Base-by-base conservation (phyloP, 2,113 vertebrate species). In the Zonotrichia leucophrys region DNA sequence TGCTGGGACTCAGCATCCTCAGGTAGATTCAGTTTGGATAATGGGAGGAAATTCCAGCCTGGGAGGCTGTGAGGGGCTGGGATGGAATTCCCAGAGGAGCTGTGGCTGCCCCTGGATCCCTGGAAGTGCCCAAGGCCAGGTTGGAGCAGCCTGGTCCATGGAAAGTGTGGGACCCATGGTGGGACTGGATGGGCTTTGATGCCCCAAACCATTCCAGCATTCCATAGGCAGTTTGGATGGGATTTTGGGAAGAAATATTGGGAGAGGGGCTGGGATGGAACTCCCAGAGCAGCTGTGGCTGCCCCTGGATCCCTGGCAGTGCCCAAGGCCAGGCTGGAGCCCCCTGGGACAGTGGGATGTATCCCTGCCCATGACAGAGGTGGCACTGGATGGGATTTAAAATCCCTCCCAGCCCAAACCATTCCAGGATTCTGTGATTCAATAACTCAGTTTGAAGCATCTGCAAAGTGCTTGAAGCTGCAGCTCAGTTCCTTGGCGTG, bases 21-120 rank as follows among this genome's bases (percentile, higher is more conserved):
- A 39, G 24, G 17, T 4, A 25, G 20, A 31, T 42, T 41, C 46
- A 2, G 8, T 13, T 25, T 6, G 21, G 59, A 44, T 11, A 4
- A 1, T 28, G 37, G 68, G 42, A 58, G 5, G 21, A 24, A 50
- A 58, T 73, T 28, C 21, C 3, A 44, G 2, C 3, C 21, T 27
- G 7, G 0, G n/a, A 30, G 12, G 7, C 3, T 10, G 27, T 1
- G 22, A 77, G 3, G 31, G 22, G 33, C 28, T 55, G 64, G 49
- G n/a, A 9, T 63, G 66, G 66, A 12, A 72, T 72, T 79, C 20
- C 75, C 75, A 49, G 30, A 41, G 56, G 0, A 41, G 56, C 56
- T 41, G 47, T 3, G 20, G n/a, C 41, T 64, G 69, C 23, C 14
- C 39, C 49, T 19, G 46, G 24, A 74, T 74, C 30, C 15, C 82